Evolutionary conservation across 2,113 vertebrate genomes (phyloP), one percentile per base, ranked within the genome.

Genomic region (Brevimyrus niger): DNA sequence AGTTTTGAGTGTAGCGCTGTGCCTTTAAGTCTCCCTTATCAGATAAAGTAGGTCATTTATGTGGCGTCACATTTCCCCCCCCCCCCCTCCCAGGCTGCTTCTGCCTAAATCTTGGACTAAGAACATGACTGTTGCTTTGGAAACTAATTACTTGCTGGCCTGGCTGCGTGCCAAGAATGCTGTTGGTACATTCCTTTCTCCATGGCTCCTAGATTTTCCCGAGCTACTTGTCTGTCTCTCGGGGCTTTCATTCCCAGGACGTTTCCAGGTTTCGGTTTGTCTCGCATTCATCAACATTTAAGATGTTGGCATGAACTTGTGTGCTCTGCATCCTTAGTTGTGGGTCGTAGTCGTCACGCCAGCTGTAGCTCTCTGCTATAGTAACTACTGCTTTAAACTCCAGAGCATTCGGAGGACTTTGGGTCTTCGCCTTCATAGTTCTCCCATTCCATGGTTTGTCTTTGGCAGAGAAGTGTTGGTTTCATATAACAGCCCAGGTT

Each of bases 391-490:
- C 7, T 42, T 42, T 42, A 19, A 58, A 35, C 65, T 50, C 88
- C 47, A 38, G 38, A 7, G 21, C 38, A 4, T 27, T 85, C 44
- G 47, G 73, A 19, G 35, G 31, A 80, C 15, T 89, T 44, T 89
- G 38, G 17, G 53, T 87, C 42, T 65, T 85, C 31, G 89, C 58
- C 87, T 61, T 89, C 17, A 44, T 55, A 86, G 90, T 83, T 15
- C 55, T 86, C 48, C 58, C 89, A 91, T 90, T 92, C 91, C 89
- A 90, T 27, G 86, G 87, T 53, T 53, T 82, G 87, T 88, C 91
- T 90, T 89, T 89, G 35, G 42, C 50, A 88, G 85, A 92, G 91
- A 90, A 92, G 92, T 89, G 82, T 84, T 89, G 88, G 92, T 91
- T 91, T 92, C 92, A 93, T 90, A 90, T 89, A 87, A 80, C 50